Evolutionary conservation across 1,140 invertebrate genomes (phyloP).

Genomic region (Thaumetopoea pityocampa): DNA sequence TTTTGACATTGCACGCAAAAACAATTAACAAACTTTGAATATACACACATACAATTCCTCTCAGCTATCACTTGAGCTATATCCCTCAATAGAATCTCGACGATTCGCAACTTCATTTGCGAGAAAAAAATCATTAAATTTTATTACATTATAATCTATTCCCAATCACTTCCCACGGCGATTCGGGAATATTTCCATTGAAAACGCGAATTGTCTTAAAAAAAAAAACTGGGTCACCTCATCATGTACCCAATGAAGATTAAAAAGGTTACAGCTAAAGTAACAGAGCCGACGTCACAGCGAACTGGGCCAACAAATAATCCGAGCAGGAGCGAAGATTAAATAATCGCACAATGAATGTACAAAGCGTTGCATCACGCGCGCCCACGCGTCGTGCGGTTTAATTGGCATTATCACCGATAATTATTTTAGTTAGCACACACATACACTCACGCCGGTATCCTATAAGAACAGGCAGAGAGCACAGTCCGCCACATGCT

Average conservation of each 20-base stretch:
- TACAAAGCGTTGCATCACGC: conserved; percentile 36
- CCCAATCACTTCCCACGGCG: too few species aligned
- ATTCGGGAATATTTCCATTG: conserved; percentile 7
- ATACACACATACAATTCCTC: too few species aligned
- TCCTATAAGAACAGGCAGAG: conserved; percentile 6
- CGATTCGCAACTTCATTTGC: too few species aligned
- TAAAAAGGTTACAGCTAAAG: conserved; percentile 12
- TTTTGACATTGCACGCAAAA: too few species aligned
- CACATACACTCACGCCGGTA: conserved; percentile 6
- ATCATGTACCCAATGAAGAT: conserved; percentile 11
- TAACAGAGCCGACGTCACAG: conserved; percentile 8
- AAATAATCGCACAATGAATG: conserved; percentile 38
- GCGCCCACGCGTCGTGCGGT: conserved; percentile 31
- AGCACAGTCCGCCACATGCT: too few species aligned
- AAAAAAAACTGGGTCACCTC: conserved; percentile 5
- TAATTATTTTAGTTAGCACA: conserved; percentile 25
- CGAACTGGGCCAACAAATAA: conserved; percentile 18
- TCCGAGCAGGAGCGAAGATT: conserved; percentile 25
- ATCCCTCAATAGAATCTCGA: too few species aligned
- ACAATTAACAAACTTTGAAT: too few species aligned
- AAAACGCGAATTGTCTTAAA: conserved; percentile 5
- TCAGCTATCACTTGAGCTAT: too few species aligned
- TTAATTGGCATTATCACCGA: conserved; percentile 52
- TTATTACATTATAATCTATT: too few species aligned
- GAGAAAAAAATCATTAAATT: too few species aligned